Percentiles rank a stretch among this genome's conserved stretches.
These are phyloP conservation scores for Palloptera scutellata DNA, from an alignment of 2,888 invertebrate genomes.

Conservation along the genomic window DNA sequence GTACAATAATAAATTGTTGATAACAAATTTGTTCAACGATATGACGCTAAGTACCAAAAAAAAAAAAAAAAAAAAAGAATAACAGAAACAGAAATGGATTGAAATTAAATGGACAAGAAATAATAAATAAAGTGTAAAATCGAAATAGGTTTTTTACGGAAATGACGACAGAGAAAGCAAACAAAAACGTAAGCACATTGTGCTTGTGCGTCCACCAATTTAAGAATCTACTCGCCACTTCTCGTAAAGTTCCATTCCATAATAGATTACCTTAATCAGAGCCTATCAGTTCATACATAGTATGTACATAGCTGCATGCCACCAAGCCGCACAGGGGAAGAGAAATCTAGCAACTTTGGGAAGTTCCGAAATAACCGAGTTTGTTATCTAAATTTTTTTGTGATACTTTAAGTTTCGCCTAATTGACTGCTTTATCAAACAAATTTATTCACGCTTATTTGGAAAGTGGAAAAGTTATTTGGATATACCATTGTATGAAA, in stretches of 20 bases:
- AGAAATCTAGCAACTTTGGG: constrained; percentile 8
- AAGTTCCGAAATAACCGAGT: constrained; percentile 16
- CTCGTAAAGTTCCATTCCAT: neutral
- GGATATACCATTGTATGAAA: too few species aligned
- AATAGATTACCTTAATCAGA: neutral
- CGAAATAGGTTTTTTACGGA: constrained; percentile 17
- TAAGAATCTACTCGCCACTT: too few species aligned
- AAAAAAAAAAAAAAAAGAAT: neutral
- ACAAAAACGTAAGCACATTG: neutral
- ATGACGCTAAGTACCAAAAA: neutral
- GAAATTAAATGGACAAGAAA: too few species aligned
- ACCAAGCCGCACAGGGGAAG: neutral
- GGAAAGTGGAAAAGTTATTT: too few species aligned
- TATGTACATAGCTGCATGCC: neutral
- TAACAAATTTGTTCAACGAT: neutral
- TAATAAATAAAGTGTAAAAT: too few species aligned
- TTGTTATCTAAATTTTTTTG: neutral
- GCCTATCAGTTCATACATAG: neutral
- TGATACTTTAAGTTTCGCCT: too few species aligned
- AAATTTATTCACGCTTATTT: too few species aligned
- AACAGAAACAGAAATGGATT: neutral
- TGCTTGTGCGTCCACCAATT: neutral
- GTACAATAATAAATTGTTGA: neutral
- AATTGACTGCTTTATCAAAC: too few species aligned
- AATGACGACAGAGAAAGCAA: constrained; percentile 17